Evolutionary conservation across 2,797 vertebrate genomes (phyloP).

Genomic region (Catostomus latipinnis): DNA sequence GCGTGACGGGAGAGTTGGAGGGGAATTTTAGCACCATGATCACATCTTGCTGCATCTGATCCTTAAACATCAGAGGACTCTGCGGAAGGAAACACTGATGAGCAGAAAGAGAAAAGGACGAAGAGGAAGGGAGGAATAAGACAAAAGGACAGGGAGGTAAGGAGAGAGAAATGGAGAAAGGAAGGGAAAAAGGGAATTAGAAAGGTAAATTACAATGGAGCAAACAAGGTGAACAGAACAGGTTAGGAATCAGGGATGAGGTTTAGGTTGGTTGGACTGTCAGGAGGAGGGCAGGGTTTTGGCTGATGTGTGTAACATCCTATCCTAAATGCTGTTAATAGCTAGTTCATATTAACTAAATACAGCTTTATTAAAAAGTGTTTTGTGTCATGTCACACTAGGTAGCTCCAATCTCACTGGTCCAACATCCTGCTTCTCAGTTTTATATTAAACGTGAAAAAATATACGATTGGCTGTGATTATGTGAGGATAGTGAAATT

Average conservation of each 20-base stretch:
- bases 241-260: constrained; percentile 6
- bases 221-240: constrained; percentile 55
- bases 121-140: constrained; percentile 34
- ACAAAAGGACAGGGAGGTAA: constrained; percentile 20
- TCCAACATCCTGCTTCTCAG: not conserved
- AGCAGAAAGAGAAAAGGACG: constrained; percentile 44
- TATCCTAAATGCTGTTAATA: not conserved
- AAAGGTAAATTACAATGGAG: constrained; percentile 49
- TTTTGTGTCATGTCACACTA: too few relatives aligned
- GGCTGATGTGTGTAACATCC: not conserved
- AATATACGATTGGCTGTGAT: too few relatives aligned
- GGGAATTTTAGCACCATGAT: constrained; percentile 99
- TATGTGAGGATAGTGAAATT: too few relatives aligned
- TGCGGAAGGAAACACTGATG: constrained; percentile 96
- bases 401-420: too few relatives aligned
- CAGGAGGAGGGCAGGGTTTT: not conserved
- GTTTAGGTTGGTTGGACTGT: constrained; percentile 68
- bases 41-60: constrained; percentile 99
- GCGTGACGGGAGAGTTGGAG: constrained; percentile 94
- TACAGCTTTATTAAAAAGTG: too few relatives aligned
- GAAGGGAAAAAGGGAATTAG: constrained; percentile 35
- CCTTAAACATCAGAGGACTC: constrained; percentile 99
- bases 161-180: not conserved
- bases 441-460: not conserved
- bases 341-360: too few relatives aligned